These are phyloP conservation scores for Hydrochoerus hydrochaeris DNA, from an alignment of 2,113 vertebrate genomes.

Conservation along the genomic window DNA sequence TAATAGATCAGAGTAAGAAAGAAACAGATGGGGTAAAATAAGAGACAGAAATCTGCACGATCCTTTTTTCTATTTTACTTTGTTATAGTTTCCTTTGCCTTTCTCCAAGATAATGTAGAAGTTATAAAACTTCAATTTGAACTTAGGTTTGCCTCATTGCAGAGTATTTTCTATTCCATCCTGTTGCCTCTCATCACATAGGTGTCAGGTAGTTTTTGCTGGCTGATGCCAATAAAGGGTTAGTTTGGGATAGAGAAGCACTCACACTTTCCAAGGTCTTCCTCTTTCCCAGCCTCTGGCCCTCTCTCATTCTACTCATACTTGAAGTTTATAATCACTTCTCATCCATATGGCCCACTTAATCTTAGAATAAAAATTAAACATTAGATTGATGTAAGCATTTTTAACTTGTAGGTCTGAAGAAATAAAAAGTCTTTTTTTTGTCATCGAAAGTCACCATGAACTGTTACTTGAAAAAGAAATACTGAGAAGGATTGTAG, in stretches of 20 bases:
- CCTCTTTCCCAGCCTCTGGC: not conserved
- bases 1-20: not conserved
- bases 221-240: not conserved
- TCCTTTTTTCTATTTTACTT: not conserved
- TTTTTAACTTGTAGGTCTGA: not conserved
- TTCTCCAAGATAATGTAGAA: not conserved
- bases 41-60: not conserved
- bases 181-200: not conserved
- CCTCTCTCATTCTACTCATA: not conserved
- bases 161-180: not conserved
- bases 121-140: not conserved
- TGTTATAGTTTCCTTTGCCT: not conserved
- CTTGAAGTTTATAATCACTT: not conserved
- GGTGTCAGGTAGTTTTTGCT: not conserved
- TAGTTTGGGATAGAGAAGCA: not conserved
- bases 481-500: not conserved
- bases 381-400: not conserved
- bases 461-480: not conserved
- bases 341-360: not conserved
- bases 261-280: not conserved
- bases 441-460: slow-evolving; percentile 32
- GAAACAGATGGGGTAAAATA: not conserved
- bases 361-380: not conserved
- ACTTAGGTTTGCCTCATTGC: not conserved
- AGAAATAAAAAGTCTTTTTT: not conserved